Percentiles rank a stretch among this genome's conserved stretches.
phyloP scores from a whole-genome alignment of 1,140 invertebrate genomes.

The Ips typographus region DNA sequence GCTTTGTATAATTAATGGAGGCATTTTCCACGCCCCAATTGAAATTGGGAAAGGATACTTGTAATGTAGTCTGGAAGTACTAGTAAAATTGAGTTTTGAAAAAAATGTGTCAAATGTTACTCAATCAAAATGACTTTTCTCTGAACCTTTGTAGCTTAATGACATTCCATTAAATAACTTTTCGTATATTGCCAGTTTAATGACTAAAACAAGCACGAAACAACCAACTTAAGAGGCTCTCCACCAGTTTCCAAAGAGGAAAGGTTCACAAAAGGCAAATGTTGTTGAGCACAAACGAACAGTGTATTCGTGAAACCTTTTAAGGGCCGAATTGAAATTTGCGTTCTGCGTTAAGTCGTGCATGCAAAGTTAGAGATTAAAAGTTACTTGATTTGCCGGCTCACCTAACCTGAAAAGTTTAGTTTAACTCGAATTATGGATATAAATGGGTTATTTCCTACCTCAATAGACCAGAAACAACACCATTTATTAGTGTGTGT shows the following conservation, averaged over 20 bases:
- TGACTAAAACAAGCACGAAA: neutral
- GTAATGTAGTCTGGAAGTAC: too few species aligned
- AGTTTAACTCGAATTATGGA: neutral
- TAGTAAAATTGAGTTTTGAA: too few species aligned
- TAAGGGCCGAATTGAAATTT: slow-evolving; percentile 1
- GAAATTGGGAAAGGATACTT: too few species aligned
- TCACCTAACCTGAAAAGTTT: slow-evolving; percentile 6
- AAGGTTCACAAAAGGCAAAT: neutral
- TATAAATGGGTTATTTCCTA: slow-evolving; percentile 2
- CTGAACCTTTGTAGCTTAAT: too few species aligned
- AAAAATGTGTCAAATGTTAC: too few species aligned
- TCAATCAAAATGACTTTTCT: too few species aligned
- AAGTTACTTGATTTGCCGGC: slow-evolving; percentile 8
- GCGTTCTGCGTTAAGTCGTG: slow-evolving; percentile 9
- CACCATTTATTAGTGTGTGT: too few species aligned
- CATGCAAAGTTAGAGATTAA: slow-evolving; percentile 13
- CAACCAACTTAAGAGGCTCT: neutral
- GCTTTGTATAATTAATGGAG: too few species aligned
- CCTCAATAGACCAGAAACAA: too few species aligned
- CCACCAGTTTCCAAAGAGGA: neutral
- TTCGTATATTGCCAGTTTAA: neutral
- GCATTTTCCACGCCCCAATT: too few species aligned
- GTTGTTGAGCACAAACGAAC: neutral
- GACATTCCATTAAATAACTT: neutral
- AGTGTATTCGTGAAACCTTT: neutral